These are phyloP conservation scores for Platycheirus albimanus DNA, from an alignment of 2,888 invertebrate species.

Conservation along the genomic window DNA sequence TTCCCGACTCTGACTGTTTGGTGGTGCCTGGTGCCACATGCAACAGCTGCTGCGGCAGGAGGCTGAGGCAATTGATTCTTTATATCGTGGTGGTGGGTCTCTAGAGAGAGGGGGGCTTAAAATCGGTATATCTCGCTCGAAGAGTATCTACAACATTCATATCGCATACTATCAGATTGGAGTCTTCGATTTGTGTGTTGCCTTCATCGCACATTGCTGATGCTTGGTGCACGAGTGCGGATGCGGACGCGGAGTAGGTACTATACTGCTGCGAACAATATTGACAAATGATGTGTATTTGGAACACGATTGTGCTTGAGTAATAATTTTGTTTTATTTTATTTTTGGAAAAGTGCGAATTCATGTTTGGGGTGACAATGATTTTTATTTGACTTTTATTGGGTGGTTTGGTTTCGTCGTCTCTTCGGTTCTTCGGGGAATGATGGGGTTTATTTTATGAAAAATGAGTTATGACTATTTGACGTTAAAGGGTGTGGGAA, in stretches of 20 bases:
- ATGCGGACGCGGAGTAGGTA: neutral
- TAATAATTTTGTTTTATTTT: conserved; percentile 37
- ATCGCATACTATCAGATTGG: conserved; percentile 42
- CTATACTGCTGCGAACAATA: conserved; percentile 55
- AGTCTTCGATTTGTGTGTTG: conserved; percentile 39
- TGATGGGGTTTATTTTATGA: conserved; percentile 10
- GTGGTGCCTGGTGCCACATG: conserved; percentile 25
- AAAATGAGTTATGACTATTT: conserved; percentile 59
- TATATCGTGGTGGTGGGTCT: conserved; percentile 42
- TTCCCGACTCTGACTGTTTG: no score
- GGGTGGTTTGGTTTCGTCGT: conserved; percentile 30
- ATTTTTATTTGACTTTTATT: conserved; percentile 70
- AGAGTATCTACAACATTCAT: neutral
- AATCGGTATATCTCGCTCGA: conserved; percentile 31
- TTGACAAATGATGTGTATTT: conserved; percentile 69
- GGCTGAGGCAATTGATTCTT: conserved; percentile 64
- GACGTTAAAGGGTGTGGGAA: conserved; percentile 17
- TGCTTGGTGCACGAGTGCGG: conserved; percentile 43
- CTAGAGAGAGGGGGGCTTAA: conserved; percentile 17
- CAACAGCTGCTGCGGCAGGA: conserved; percentile 52
- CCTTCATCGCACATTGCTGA: conserved; percentile 3
- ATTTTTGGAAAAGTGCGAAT: conserved; percentile 68
- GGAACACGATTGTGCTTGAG: conserved; percentile 45
- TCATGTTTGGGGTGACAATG: conserved; percentile 71
- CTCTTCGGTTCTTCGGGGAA: no score